Conservation (phyloP, 2,888 invertebrate species). For the Phortica okadai region DNA sequence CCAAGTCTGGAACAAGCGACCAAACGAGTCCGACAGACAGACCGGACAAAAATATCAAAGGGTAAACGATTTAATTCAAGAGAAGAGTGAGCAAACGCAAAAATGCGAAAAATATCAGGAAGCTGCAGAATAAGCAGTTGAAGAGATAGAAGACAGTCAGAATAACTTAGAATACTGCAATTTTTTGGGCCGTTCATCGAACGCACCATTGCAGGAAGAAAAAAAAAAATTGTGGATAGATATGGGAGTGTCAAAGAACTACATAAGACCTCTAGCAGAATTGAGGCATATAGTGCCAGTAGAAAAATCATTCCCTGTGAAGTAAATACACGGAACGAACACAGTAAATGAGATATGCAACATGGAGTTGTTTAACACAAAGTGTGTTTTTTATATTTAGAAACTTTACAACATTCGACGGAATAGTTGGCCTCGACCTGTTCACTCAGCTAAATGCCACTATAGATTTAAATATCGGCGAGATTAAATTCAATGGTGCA, state of each 20-base stretch:
- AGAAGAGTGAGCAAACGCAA: no score
- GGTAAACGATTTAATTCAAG: no score
- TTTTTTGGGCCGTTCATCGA: slow-evolving; percentile 29
- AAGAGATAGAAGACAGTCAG: no score
- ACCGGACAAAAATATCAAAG: no score
- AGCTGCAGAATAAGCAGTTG: no score
- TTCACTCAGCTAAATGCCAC: slow-evolving; percentile 37
- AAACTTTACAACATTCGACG: slow-evolving; percentile 31
- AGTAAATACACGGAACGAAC: slow-evolving; percentile 34
- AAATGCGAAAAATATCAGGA: no score
- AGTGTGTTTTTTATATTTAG: slow-evolving; percentile 33
- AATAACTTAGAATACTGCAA: neutral
- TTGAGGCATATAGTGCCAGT: slow-evolving; percentile 27
- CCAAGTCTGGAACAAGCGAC: no score
- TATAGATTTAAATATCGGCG: slow-evolving; percentile 32
- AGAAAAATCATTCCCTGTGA: slow-evolving; percentile 27
- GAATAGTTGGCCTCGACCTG: slow-evolving; percentile 45
- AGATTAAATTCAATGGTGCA: no score
- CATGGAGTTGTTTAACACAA: slow-evolving; percentile 34
- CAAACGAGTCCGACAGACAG: no score
- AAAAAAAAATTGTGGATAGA: slow-evolving; percentile 35
- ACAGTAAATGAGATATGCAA: slow-evolving; percentile 29
- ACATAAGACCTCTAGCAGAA: slow-evolving; percentile 26
- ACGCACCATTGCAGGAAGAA: slow-evolving; percentile 4
- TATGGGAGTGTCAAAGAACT: slow-evolving; percentile 37